Evolutionary conservation across 2,113 vertebrate genomes (phyloP).

Genomic region (Dendrocopos noguchii): DNA sequence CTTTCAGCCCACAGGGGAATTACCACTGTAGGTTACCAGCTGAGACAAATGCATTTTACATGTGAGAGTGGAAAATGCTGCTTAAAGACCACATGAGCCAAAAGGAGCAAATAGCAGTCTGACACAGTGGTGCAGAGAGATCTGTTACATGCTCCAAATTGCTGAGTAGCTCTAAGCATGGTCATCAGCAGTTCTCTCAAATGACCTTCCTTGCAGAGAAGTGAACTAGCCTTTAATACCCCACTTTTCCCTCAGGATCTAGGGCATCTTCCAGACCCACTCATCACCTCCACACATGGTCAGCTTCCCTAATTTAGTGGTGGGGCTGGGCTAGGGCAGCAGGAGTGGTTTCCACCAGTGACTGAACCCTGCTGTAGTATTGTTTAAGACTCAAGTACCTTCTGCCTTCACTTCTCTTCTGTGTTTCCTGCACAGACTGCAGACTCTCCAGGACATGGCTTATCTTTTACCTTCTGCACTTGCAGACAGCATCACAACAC

Average conservation of each 20-base stretch:
- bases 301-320: background rate
- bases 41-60: background rate
- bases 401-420: background rate
- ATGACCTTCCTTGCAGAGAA: background rate
- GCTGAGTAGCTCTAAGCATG: background rate
- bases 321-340: background rate
- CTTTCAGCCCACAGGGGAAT: background rate
- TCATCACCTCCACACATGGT: background rate
- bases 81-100: background rate
- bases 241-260: background rate
- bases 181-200: background rate
- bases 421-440: background rate
- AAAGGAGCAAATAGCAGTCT: background rate
- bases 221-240: background rate
- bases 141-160: background rate
- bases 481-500: background rate
- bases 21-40: background rate
- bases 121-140: background rate
- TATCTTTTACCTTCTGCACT: background rate
- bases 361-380: background rate
- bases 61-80: background rate
- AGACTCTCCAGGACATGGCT: background rate
- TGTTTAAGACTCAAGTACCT: background rate
- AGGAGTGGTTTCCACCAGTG: background rate
- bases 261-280: background rate